Percentiles rank a stretch among this genome's conserved stretches.
These are phyloP conservation scores for Thelaira solivaga DNA, from an alignment of 2,888 invertebrate genomes.

Conservation along the genomic window DNA sequence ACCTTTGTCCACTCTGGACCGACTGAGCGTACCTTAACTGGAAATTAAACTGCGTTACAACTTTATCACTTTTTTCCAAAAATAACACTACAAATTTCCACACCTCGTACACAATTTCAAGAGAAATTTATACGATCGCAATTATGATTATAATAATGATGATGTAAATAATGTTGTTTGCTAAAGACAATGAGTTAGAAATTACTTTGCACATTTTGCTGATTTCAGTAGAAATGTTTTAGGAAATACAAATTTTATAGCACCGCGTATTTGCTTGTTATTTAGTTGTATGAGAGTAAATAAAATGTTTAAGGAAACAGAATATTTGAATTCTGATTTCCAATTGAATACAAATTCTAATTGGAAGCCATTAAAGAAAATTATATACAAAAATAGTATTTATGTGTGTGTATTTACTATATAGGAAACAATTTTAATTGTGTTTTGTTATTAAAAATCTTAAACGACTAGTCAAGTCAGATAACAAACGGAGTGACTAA, in stretches of 20 bases:
- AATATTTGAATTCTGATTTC: background rate
- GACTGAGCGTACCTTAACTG: too few relatives aligned
- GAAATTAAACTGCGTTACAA: too few relatives aligned
- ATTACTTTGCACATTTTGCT: background rate
- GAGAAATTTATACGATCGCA: background rate
- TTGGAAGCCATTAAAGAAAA: background rate
- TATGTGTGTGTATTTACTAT: too few relatives aligned
- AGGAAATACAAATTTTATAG: conserved; percentile 17
- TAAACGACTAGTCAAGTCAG: too few relatives aligned
- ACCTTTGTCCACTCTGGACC: too few relatives aligned
- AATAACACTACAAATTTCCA: background rate
- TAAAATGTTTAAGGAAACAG: conserved; percentile 27
- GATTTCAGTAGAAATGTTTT: conserved; percentile 27
- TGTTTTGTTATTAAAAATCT: too few relatives aligned
- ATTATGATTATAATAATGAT: background rate
- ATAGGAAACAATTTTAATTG: background rate
- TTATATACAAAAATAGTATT: too few relatives aligned
- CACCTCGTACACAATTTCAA: background rate
- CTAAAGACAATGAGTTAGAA: conserved; percentile 1
- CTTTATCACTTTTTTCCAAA: background rate
- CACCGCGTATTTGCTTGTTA: too few relatives aligned
- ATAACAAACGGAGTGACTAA: too few relatives aligned
- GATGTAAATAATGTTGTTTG: background rate
- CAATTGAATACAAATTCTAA: conserved; percentile 4
- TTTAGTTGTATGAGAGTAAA: too few relatives aligned